Evolutionary conservation across 2,797 vertebrate genomes (phyloP), one percentile per base, ranked within the genome.

Genomic region (Catharus ustulatus): DNA sequence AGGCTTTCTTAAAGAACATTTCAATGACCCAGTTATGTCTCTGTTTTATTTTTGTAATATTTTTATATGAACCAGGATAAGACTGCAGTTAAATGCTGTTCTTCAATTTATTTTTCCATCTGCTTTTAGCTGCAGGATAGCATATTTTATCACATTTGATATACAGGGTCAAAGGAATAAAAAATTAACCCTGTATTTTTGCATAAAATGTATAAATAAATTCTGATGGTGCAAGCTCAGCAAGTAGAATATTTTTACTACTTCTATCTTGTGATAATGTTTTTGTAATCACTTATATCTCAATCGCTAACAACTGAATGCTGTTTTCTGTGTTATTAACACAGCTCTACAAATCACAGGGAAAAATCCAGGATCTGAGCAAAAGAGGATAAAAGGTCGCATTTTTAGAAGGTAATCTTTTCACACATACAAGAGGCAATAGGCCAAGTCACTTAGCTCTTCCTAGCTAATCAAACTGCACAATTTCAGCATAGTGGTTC

Each of bases 1-100:
- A 94, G 90, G 87, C 93, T 67, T 93, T 97, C 93, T 94, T 68
- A 96, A 97, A 80, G 77, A 92, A 96, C 82, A 94, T 97, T 97
- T 97, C 87, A 94, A 95, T 96, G 97, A 97, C 97, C 97, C 87
- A 97, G 96, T 97, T 97, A 96, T 96, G 97, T 97, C 93, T 97
- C 91, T 93, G 96, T 95, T 96, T 97, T 97, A 96, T 97, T 96
- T 97, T 96, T 88, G 92, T 95, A 96, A 96, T 96, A 96, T 93
- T 97, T 95, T 96, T 96, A 94, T 95, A 96, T 95, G 95, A 97
- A 96, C 90, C 93, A 93, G 88, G 89, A 97, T 97, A 96, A 97
- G 96, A 72, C 91, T 94, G 93, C 68, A 92, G 85, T 96, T 96
- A 89, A 97, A 90, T 10, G 93, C 75, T n/a, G 93, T 83, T 71